Evolutionary conservation across 2,113 vertebrate genomes (phyloP).

Genomic region (Odocoileus hemionus): DNA sequence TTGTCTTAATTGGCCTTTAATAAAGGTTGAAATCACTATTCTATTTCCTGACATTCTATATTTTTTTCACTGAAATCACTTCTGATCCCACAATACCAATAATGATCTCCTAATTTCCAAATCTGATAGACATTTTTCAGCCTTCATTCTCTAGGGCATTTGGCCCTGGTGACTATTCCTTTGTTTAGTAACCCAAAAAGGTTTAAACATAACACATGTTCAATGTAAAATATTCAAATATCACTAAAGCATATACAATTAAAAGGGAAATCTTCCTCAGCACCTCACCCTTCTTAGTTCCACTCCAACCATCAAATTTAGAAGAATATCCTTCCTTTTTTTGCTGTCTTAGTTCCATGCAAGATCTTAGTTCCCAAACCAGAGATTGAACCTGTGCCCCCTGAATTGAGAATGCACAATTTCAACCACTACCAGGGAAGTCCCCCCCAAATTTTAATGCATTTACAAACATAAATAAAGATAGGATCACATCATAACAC

Average conservation of each 20-base stretch:
- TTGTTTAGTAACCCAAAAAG: background rate
- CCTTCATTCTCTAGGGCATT: background rate
- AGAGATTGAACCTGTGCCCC: background rate
- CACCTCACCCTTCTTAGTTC: background rate
- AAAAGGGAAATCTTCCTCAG: background rate
- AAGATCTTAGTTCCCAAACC: background rate
- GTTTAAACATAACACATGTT: background rate
- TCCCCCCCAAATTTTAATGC: background rate
- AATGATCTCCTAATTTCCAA: slow-evolving; percentile 10
- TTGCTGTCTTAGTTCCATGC: background rate
- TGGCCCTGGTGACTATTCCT: background rate
- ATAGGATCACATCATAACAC: background rate
- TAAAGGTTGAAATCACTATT: background rate
- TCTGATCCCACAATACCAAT: background rate
- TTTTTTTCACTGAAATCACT: slow-evolving; percentile 2
- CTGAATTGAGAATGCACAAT: background rate
- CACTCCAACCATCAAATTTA: background rate
- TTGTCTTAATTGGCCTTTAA: background rate
- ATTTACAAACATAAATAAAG: slow-evolving; percentile 13
- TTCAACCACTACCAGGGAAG: background rate
- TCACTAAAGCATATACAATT: background rate
- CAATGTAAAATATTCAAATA: slow-evolving; percentile 6
- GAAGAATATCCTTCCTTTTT: background rate
- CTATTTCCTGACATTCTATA: background rate
- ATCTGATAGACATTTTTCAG: background rate